phyloP scores from a whole-genome alignment of 2,888 invertebrate genomes.

The Cistogaster globosa region DNA sequence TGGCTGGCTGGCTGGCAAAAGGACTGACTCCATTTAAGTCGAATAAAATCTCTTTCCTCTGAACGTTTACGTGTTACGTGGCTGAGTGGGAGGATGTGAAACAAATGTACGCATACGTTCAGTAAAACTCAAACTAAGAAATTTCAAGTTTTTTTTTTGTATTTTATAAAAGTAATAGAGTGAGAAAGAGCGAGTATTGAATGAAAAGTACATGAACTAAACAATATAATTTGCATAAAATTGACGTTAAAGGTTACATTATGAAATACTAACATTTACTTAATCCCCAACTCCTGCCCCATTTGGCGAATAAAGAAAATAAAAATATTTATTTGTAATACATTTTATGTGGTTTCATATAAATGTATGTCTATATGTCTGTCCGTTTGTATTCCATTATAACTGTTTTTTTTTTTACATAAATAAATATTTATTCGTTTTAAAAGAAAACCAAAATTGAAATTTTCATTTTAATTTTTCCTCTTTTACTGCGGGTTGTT shows the following conservation, averaged over 20 bases:
- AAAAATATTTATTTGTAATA: slow-evolving; percentile 46
- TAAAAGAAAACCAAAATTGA: slow-evolving; percentile 53
- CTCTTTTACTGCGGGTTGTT: neutral
- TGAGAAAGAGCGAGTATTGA: slow-evolving; percentile 24
- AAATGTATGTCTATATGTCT: slow-evolving; percentile 8
- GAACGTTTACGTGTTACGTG: slow-evolving; percentile 49
- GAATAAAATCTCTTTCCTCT: neutral
- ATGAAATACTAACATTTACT: slow-evolving; percentile 81
- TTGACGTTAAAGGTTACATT: slow-evolving; percentile 83
- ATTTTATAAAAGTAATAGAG: neutral
- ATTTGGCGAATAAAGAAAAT: neutral
- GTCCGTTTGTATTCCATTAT: slow-evolving; percentile 43
- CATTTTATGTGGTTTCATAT: slow-evolving; percentile 36
- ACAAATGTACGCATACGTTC: slow-evolving; percentile 63
- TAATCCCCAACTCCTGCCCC: slow-evolving; percentile 69
- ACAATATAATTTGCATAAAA: slow-evolving; percentile 83
- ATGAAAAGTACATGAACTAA: slow-evolving; percentile 71
- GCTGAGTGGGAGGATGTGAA: neutral
- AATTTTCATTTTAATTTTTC: slow-evolving; percentile 42
- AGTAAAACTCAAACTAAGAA: neutral
- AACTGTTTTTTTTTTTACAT: slow-evolving; percentile 52
- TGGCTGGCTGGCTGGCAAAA: slow-evolving; percentile 45
- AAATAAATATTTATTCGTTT: slow-evolving; percentile 65
- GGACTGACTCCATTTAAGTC: slow-evolving; percentile 27
- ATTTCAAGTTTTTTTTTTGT: slow-evolving; percentile 2